Base-by-base conservation (phyloP, 2,888 invertebrate genomes). In the Netelia inedita region DNA sequence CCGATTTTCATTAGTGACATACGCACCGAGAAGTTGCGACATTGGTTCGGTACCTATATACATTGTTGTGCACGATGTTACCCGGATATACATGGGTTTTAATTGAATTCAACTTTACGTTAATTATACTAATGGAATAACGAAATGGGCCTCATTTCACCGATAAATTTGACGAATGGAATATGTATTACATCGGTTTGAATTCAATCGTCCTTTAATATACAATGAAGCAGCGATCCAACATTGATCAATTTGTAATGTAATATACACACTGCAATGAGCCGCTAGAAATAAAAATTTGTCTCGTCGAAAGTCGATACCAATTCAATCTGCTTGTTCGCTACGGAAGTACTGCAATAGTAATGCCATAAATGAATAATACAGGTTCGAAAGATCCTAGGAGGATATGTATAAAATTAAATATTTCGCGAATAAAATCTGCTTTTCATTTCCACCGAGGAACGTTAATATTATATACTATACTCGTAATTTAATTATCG, bases 151-250 rank as follows among this genome's bases (percentile, higher is more conserved):
- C 23, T 14, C 19, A 43, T 66, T 66, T 66, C 8, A 66, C 19
- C 66, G 3, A 10, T 19, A 16, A 43, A 14, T 11, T 65, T 16
- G n/a, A 35, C 10, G 9, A 43, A 1, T 50, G 46, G 19, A 68
- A 68, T 68, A 68, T 68, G 46, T 11, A 68, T 68, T 16, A 16
- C 50, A 14, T 50, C 14, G 21, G 9, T 14, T 28, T 68, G 14
- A 14, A 19, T 68, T 21, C 6, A 14, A 14, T 46, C 10, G 8
- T 8, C n/a, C 50, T 68, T 46, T 19, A 16, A 43, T 65, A 41
- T 8, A 19, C 9, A 43, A 65, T 65, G 9, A 65, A 8, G 6
- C 41, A 19, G 8, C 5, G 19, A 43, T 50, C 23, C 61, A 63
- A 63, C 61, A 19, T n/a, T 9, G 19, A 57, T 57, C 19, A 57